A percentile compares a stretch with the other conserved stretches of the same genome.
Conservation (phyloP, 2,888 invertebrate species). For the Patella pellucida region DNA sequence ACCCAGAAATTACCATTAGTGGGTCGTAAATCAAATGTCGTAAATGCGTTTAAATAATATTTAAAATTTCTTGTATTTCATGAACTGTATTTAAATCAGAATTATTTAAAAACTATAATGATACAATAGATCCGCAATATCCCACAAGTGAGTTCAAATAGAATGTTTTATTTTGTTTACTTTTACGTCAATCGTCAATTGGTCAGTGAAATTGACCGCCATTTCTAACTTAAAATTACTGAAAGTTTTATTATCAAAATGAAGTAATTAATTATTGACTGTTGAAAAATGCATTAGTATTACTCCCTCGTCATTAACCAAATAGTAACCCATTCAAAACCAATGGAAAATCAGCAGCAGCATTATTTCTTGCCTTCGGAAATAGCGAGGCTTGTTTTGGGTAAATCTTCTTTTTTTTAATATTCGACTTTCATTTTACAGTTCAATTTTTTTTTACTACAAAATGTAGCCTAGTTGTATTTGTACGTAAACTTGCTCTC, state of each 20-base stretch:
- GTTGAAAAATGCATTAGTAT: too few relatives aligned
- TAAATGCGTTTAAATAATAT: background rate
- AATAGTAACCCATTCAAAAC: background rate
- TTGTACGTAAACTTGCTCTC: too few relatives aligned
- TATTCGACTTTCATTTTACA: background rate
- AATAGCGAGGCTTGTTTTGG: constrained; percentile 49
- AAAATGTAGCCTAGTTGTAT: background rate
- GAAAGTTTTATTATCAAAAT: background rate
- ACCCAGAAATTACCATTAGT: background rate
- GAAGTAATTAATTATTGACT: too few relatives aligned
- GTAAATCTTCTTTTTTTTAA: constrained; percentile 30
- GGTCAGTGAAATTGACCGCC: constrained; percentile 33
- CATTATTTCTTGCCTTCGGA: constrained; percentile 51
- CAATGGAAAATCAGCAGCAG: constrained; percentile 19
- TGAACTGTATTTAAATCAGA: too few relatives aligned
- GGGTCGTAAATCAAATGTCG: background rate
- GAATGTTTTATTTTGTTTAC: background rate
- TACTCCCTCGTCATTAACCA: background rate
- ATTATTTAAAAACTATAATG: too few relatives aligned
- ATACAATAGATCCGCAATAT: too few relatives aligned
- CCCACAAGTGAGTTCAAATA: too few relatives aligned
- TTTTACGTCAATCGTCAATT: constrained; percentile 21
- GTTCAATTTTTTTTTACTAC: background rate
- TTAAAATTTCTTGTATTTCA: too few relatives aligned
- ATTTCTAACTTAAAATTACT: constrained; percentile 18